Evolutionary conservation across 2,888 invertebrate genomes (phyloP), one percentile per base, ranked within the genome.

Genomic region (Mayetiola destructor): DNA sequence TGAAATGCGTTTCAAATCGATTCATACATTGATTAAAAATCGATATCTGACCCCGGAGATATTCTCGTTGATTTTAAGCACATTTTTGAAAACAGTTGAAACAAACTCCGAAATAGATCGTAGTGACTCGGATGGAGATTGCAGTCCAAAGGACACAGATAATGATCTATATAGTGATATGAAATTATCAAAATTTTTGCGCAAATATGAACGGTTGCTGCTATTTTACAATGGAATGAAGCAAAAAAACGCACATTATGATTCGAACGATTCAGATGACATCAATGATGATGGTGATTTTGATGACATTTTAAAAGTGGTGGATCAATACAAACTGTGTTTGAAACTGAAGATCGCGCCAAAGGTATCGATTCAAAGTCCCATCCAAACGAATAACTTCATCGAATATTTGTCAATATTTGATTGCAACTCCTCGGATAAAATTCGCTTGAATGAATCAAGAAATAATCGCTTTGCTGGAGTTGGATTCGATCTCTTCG

Each of bases 21-120:
- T 88, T 54, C 86, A 88, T 67, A 77, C 85, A 74, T 68, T 89
- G 60, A 73, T 80, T 55, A 76, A 75, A 59, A 82, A 79, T 65
- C 82, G 80, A 67, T 78, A 80, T 61, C 72, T 82, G 36, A 74
- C 79, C 12, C 79, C 82, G 0, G 76, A 80, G 62, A 73, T 81
- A 48, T 71, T 85, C 23, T 72, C 80, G 59, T 66, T 70, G 68
- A 77, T 68, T 62, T 75, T 69, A 62, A 68, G 65, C 68, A 76
- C 66, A 79, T 80, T 59, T 63, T 67, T 20, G 63, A 68, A 55
- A 8, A 32, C 18, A 9, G 48, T 70, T 70, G 69, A 73, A 35
- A 68, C 70, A 59, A 61, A 68, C 4, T 62, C 64, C n/a, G 53
- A 53, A 10, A 18, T n/a, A n/a, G n/a, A n/a, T n/a, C n/a, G 2